Evolutionary conservation across 2,113 vertebrate genomes (phyloP), one percentile per base, ranked within the genome.

Genomic region (Malurus elegans): DNA sequence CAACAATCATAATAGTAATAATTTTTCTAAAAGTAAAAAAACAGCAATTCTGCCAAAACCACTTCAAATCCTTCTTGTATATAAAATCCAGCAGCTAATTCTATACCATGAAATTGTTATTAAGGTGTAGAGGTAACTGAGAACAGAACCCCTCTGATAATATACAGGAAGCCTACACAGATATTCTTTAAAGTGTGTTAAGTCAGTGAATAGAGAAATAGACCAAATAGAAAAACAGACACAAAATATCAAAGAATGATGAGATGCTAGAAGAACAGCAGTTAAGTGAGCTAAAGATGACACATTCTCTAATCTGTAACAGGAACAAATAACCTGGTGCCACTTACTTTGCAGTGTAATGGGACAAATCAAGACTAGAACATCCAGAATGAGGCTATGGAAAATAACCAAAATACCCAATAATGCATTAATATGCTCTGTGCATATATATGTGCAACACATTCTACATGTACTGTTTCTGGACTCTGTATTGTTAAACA

Each of bases 351-450:
- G 25, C 4, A 44, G 28, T 44, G 4, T 4, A 57, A 5, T 15
- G 3, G 14, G 8, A 24, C 47, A 65, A 72, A 89, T 2, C 0
- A 0, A 34, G 16, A 79, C 7, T 42, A 48, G 8, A 58, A 60
- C 15, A 64, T 51, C 25, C 23, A 64, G 26, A 64, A 65, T 26
- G 20, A 26, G 51, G 72, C 8, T 32, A 8, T 24, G n/a, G 14
- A 61, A 88, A 76, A 56, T 60, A 76, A 26, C 12, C 53, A 31
- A 65, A 80, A 80, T 47, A 45, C 23, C 17, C 47, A 6, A 2
- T 7, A 44, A 65, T 18, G 20, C 2, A 76, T 32, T 50, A 34
- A 34, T 20, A n/a, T 2, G 0, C 1, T 75, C 36, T 50, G 15
- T 45, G 13, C 10, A 8, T 71, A 4, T 31, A 14, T 25, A 12